These are phyloP conservation scores for Tuberolachnus salignus DNA, from an alignment of 2,888 invertebrate genomes.

Conservation along the genomic window DNA sequence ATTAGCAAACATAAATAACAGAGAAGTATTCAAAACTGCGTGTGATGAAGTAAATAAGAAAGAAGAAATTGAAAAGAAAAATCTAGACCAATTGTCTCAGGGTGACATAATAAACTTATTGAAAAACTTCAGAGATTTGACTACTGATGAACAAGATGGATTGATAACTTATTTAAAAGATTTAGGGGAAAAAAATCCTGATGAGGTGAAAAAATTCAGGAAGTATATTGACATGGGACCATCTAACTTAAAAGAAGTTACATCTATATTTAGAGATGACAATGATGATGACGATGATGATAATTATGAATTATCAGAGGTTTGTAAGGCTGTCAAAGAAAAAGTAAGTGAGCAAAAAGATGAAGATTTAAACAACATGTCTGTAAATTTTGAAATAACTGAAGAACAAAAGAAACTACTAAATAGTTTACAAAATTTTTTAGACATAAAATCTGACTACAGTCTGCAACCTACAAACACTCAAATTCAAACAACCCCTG, in stretches of 20 bases:
- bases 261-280: conserved; percentile 59
- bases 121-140: conserved; percentile 81
- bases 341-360: conserved; percentile 70
- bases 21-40: conserved; percentile 58
- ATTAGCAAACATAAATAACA: conserved; percentile 59
- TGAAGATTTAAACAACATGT: conserved; percentile 17
- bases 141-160: conserved; percentile 81
- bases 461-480: conserved; percentile 14
- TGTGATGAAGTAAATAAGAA: conserved; percentile 57
- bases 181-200: conserved; percentile 76
- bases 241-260: conserved; percentile 55
- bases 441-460: conserved; percentile 47
- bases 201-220: conserved; percentile 77
- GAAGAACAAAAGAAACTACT: conserved; percentile 45
- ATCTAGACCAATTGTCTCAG: conserved; percentile 78
- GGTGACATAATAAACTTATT: conserved; percentile 79
- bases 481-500: conserved; percentile 5
- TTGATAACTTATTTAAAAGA: conserved; percentile 82
- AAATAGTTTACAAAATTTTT: conserved; percentile 38
- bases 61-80: conserved; percentile 48
- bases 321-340: conserved; percentile 76
- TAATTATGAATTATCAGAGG: conserved; percentile 84
- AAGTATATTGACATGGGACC: conserved; percentile 74
- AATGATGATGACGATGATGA: conserved; percentile 77
- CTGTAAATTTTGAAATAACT: conserved; percentile 42